Percentiles rank a stretch among this genome's conserved stretches.
Conservation (phyloP, 1,140 invertebrate genomes). For the Copidosoma floridanum region DNA sequence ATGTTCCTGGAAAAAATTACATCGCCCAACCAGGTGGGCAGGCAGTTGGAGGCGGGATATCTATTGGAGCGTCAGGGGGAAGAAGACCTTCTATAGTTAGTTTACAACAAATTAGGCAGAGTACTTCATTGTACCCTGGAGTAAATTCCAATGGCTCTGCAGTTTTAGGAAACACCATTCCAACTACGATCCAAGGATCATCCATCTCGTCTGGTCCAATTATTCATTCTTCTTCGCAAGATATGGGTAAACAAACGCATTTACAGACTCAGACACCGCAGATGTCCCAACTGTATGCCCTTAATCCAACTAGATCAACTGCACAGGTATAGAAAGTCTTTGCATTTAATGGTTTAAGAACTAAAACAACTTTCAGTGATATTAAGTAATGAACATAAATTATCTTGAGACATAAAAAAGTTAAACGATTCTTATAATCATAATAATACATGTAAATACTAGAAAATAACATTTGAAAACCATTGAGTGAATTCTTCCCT, state of each 20-base stretch:
- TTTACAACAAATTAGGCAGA: constrained; percentile 48
- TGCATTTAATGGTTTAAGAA: too few relatives aligned
- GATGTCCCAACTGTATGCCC: constrained; percentile 40
- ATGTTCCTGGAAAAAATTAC: constrained; percentile 53
- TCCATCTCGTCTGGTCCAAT: constrained; percentile 45
- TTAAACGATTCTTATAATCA: too few relatives aligned
- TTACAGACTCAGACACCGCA: constrained; percentile 41
- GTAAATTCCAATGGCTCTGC: too few relatives aligned
- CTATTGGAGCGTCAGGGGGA: constrained; percentile 50
- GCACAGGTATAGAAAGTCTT: too few relatives aligned
- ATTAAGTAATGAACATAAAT: too few relatives aligned
- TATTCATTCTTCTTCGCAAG: constrained; percentile 44
- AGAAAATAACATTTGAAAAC: too few relatives aligned
- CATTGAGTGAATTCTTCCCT: too few relatives aligned
- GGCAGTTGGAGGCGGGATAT: constrained; percentile 50
- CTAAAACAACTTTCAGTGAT: too few relatives aligned
- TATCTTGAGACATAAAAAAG: too few relatives aligned
- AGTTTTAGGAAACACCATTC: constrained; percentile 47
- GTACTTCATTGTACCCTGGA: too few relatives aligned
- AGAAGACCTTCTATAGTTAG: constrained; percentile 48
- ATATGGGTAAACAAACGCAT: constrained; percentile 53
- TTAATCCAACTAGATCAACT: constrained; percentile 37
- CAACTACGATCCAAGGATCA: constrained; percentile 44
- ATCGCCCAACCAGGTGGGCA: constrained; percentile 52
- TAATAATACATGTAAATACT: too few relatives aligned